phyloP scores from a whole-genome alignment of 2,888 invertebrate genomes.

The Lagria hirta region DNA sequence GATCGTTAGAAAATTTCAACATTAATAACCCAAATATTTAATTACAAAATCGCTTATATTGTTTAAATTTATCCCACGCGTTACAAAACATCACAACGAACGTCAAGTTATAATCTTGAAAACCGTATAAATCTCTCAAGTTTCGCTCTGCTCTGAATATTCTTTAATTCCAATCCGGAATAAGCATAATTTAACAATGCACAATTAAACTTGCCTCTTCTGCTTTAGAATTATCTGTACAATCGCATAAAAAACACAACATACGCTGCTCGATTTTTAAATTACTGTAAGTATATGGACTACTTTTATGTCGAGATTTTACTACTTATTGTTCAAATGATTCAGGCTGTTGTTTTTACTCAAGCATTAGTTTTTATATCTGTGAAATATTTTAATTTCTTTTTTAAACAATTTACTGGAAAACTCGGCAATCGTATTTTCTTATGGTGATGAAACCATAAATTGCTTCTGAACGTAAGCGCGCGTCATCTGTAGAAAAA shows the following conservation, averaged over 20 bases:
- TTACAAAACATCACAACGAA: conserved; percentile 30
- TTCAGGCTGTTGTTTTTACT: no score
- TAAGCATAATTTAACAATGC: conserved; percentile 35
- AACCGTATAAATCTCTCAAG: conserved; percentile 11
- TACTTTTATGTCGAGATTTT: no score
- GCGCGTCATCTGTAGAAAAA: no score
- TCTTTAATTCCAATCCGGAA: conserved; percentile 33
- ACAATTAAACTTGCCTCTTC: conserved; percentile 31
- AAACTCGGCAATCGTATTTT: no score
- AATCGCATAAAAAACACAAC: conserved; percentile 22
- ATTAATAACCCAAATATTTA: conserved; percentile 36
- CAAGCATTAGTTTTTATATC: no score
- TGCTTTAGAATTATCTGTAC: conserved; percentile 21
- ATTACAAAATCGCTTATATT: conserved; percentile 37
- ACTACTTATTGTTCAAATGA: no score
- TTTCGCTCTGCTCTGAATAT: conserved; percentile 40
- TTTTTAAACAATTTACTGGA: no score
- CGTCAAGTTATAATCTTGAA: conserved; percentile 8
- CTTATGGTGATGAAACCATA: no score
- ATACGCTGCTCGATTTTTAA: conserved; percentile 16
- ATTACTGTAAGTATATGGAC: conserved; percentile 18
- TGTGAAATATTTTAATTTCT: no score
- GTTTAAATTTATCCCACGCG: conserved; percentile 35
- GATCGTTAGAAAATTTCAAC: conserved; percentile 26
- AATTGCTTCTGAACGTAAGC: no score